phyloP scores from a whole-genome alignment of 2,797 vertebrate genomes.

The Neomorphus geoffroyi region DNA sequence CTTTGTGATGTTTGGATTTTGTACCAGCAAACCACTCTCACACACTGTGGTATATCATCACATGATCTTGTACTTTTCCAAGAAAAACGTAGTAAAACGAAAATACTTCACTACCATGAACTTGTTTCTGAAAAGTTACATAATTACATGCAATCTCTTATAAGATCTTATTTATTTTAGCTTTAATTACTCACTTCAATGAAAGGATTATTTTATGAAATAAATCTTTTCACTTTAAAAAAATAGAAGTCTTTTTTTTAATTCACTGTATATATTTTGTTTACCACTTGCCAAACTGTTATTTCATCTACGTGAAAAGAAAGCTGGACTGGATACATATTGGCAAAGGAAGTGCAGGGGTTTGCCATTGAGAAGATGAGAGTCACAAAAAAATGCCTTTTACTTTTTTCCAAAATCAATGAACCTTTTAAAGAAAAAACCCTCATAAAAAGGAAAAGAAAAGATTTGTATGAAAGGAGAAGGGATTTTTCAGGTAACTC shows the following conservation, averaged over 20 bases:
- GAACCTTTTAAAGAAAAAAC: background rate
- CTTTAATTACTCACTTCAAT: constrained; percentile 53
- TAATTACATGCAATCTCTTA: constrained; percentile 53
- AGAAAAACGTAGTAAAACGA: constrained; percentile 71
- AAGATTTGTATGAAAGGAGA: background rate
- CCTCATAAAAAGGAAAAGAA: background rate
- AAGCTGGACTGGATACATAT: constrained; percentile 55
- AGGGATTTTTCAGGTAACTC: constrained; percentile 40
- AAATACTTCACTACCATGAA: constrained; percentile 58
- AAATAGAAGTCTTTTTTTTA: background rate
- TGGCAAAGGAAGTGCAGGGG: constrained; percentile 56
- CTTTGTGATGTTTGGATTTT: constrained; percentile 51
- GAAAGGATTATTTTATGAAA: constrained; percentile 38
- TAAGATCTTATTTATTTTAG: constrained; percentile 62
- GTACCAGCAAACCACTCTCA: constrained; percentile 34
- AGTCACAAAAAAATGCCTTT: constrained; percentile 64
- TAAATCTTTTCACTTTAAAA: constrained; percentile 17
- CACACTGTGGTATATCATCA: constrained; percentile 46
- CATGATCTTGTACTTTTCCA: constrained; percentile 51
- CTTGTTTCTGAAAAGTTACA: constrained; percentile 47
- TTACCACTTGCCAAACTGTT: constrained; percentile 62
- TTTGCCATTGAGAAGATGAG: constrained; percentile 68
- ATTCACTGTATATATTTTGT: constrained; percentile 26
- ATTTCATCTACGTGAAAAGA: constrained; percentile 66
- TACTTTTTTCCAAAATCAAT: constrained; percentile 56